phyloP scores from a whole-genome alignment of 2,888 invertebrate species.

The Nephrotoma appendiculata region DNA sequence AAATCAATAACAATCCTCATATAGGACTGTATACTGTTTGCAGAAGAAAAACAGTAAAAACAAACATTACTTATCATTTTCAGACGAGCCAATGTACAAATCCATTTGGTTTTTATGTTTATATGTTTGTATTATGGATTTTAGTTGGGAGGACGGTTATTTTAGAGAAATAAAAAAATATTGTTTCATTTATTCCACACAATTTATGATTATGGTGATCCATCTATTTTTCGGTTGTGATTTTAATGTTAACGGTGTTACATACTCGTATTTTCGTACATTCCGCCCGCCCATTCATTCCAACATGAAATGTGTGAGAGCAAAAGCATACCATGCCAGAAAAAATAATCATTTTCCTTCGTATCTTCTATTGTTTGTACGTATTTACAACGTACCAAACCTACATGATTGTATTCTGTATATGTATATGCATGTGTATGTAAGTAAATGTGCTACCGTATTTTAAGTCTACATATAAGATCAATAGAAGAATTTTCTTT shows the following conservation, averaged over 20 bases:
- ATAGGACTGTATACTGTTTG: not conserved
- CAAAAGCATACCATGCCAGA: not conserved
- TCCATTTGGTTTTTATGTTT: not conserved
- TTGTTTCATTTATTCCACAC: not conserved
- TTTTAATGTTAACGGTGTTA: not conserved
- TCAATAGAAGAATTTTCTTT: not conserved
- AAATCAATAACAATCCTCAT: not conserved
- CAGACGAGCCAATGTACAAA: not conserved
- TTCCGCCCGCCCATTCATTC: not conserved
- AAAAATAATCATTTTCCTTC: not conserved
- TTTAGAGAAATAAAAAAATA: not conserved
- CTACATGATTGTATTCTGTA: not conserved
- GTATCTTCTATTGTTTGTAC: not conserved
- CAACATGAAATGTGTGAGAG: not conserved
- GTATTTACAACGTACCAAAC: no score
- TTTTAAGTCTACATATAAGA: not conserved
- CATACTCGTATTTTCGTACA: not conserved
- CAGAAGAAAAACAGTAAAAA: not conserved
- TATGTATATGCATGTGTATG: not conserved
- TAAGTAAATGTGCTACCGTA: not conserved
- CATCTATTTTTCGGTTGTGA: not conserved
- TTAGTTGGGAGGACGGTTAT: not conserved
- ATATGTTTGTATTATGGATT: not conserved
- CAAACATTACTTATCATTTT: not conserved
- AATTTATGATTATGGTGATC: not conserved